Evolutionary conservation across 2,113 vertebrate species (phyloP).

Genomic region (Catharus bicknelli): DNA sequence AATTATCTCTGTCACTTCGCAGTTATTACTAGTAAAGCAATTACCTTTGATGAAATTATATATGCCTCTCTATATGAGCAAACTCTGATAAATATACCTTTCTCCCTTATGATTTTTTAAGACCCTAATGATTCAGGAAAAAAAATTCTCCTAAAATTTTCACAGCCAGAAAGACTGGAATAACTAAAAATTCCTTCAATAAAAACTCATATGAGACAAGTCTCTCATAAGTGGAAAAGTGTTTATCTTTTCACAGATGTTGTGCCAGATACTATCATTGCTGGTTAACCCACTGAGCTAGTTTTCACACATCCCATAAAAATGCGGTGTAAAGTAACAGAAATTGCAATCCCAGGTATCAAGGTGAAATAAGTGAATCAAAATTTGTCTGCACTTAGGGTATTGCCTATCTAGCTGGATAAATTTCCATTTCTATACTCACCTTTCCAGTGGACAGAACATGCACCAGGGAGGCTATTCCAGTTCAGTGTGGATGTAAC

Average conservation of each 20-base stretch:
- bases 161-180: not conserved
- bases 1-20: not conserved
- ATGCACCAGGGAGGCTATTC: not conserved
- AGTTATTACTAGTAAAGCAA: not conserved
- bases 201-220: not conserved
- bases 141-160: not conserved
- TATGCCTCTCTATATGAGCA: not conserved
- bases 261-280: not conserved
- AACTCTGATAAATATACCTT: not conserved
- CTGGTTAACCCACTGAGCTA: not conserved
- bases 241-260: not conserved
- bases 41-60: not conserved
- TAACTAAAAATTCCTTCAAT: not conserved
- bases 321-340: not conserved
- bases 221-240: not conserved
- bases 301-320: not conserved
- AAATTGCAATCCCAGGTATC: not conserved
- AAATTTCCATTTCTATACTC: not conserved
- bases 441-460: accelerated
- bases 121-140: not conserved
- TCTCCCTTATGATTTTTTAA: not conserved
- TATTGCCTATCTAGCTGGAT: not conserved
- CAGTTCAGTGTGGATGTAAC: not conserved
- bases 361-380: not conserved
- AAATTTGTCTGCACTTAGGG: not conserved